Conservation (phyloP, 2,113 vertebrate species). For the Microcebus griseorufus region DNA sequence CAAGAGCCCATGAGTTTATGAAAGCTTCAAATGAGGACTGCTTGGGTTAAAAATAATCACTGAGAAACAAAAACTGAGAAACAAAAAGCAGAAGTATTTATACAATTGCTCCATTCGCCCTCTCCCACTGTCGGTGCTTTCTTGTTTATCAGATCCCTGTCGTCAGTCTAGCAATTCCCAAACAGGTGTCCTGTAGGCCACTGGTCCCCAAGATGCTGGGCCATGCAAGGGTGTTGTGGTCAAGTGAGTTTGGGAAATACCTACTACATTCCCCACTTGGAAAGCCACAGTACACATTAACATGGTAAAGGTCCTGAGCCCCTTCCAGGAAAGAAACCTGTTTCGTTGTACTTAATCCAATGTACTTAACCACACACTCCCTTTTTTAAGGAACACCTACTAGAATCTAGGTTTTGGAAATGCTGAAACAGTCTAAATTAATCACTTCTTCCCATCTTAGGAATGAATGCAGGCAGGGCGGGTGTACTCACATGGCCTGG, state of each 20-base stretch:
- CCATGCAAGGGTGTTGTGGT: background rate
- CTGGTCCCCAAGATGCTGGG: background rate
- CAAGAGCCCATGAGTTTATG: background rate
- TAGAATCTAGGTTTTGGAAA: background rate
- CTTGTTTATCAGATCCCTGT: background rate
- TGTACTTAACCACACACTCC: background rate
- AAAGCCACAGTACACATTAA: background rate
- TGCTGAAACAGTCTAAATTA: background rate
- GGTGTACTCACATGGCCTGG: background rate
- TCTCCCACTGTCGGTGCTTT: background rate
- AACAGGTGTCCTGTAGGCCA: background rate
- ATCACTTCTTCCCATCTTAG: background rate
- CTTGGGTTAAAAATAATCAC: constrained; percentile 55
- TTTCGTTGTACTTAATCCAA: background rate
- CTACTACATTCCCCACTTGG: too few relatives aligned
- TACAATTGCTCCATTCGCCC: background rate
- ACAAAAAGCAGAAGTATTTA: constrained; percentile 71
- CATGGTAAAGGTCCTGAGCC: background rate
- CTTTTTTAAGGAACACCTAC: background rate
- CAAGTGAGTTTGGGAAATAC: background rate
- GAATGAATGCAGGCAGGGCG: background rate
- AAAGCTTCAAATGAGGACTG: background rate
- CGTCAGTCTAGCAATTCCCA: background rate
- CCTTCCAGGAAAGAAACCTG: background rate
- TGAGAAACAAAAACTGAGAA: constrained; percentile 34